phyloP scores from a whole-genome alignment of 2,888 invertebrate genomes.

The Cephonodes hylas region DNA sequence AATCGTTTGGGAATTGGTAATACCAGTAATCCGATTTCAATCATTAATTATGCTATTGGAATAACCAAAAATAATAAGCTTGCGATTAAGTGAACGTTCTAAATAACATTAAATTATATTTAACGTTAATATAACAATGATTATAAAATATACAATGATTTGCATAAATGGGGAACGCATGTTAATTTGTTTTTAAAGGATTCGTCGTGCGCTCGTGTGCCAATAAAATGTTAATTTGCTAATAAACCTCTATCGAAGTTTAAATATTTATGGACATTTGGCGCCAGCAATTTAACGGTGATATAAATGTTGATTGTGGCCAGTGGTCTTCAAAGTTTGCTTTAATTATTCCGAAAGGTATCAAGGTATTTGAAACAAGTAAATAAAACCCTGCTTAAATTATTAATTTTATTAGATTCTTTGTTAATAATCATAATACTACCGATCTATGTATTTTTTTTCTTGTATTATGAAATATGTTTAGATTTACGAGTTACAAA shows the following conservation, averaged over 20 bases:
- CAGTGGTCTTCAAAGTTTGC: background rate
- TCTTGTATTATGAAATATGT: too few relatives aligned
- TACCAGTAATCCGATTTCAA: background rate
- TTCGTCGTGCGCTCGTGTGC: background rate
- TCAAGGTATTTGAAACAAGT: background rate
- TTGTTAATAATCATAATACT: too few relatives aligned
- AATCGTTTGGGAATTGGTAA: background rate
- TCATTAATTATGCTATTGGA: background rate
- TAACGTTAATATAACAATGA: background rate
- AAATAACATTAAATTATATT: background rate
- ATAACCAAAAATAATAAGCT: background rate
- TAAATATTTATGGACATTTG: conserved; percentile 8
- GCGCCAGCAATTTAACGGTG: conserved; percentile 9
- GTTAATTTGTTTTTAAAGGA: conserved; percentile 1
- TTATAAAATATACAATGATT: background rate
- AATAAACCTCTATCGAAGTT: conserved; percentile 6
- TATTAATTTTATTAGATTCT: too few relatives aligned
- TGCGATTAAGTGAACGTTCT: background rate
- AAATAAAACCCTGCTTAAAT: background rate
- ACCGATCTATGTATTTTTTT: too few relatives aligned
- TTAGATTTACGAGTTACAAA: too few relatives aligned
- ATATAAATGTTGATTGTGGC: conserved; percentile 2
- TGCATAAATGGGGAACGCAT: background rate
- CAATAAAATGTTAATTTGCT: conserved; percentile 7
- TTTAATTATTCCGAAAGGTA: background rate